These are phyloP conservation scores for Noctilio leporinus DNA, from an alignment of 2,113 vertebrate species.

Conservation along the genomic window DNA sequence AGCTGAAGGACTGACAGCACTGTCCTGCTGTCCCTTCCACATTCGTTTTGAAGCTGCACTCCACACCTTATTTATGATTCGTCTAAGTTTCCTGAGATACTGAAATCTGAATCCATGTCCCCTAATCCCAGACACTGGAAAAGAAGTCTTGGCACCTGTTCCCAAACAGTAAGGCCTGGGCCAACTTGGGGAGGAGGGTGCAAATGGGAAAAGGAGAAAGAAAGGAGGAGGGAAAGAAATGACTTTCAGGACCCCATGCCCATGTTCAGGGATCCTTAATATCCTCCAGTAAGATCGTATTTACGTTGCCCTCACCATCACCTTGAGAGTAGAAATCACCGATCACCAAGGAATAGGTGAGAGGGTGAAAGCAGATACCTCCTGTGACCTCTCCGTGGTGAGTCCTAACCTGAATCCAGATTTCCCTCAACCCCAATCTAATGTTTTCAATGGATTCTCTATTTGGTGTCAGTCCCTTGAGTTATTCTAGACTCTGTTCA, in stretches of 20 bases:
- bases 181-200: not conserved
- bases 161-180: not conserved
- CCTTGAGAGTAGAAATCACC: not conserved
- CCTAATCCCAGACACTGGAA: not conserved
- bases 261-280: not conserved
- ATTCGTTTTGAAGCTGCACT: not conserved
- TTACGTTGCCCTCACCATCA: not conserved
- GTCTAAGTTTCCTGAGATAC: not conserved
- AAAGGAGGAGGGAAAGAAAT: not conserved
- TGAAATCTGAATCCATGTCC: not conserved
- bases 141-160: not conserved
- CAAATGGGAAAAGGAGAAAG: not conserved
- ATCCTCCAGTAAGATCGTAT: not conserved
- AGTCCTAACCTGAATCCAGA: not conserved
- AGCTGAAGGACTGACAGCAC: not conserved
- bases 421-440: not conserved
- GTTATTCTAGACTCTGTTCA: not conserved
- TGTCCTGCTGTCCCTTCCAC: not conserved
- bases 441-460: not conserved
- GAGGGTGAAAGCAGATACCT: not conserved
- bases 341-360: not conserved
- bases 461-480: not conserved
- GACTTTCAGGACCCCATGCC: not conserved
- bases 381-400: not conserved
- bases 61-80: not conserved